Evolutionary conservation across 2,888 invertebrate species (phyloP).

Genomic region (Eudasyphora cyanicolor): DNA sequence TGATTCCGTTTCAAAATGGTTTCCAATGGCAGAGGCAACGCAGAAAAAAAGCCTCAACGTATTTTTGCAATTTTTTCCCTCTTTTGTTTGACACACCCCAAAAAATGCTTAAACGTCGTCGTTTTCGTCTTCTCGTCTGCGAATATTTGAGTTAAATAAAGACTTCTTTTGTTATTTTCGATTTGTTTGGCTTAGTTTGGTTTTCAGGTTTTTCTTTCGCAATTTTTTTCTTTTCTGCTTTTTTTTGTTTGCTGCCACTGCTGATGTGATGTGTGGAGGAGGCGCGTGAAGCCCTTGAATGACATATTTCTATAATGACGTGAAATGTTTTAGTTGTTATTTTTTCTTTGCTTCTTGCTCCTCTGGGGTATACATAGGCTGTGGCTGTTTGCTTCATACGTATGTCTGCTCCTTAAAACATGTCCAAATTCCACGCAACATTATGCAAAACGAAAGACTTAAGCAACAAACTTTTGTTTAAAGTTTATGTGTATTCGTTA

Average conservation of each 20-base stretch:
- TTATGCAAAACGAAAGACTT: conserved; percentile 15
- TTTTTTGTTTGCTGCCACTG: too few species aligned
- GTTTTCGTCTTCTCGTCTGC: conserved; percentile 18
- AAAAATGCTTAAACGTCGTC: conserved; percentile 28
- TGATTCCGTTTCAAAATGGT: conserved; percentile 9
- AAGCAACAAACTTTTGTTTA: conserved; percentile 38
- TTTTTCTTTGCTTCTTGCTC: too few species aligned
- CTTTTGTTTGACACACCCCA: conserved; percentile 29
- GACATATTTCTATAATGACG: conserved; percentile 66
- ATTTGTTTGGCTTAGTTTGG: conserved; percentile 27
- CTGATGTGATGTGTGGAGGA: conserved; percentile 52
- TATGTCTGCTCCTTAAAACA: background rate
- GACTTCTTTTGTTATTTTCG: conserved; percentile 16
- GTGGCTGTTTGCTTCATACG: background rate
- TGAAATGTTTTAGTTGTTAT: conserved; percentile 34
- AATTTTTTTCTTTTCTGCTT: too few species aligned
- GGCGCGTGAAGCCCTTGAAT: conserved; percentile 66
- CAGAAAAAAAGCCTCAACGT: background rate
- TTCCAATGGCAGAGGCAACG: conserved; percentile 1
- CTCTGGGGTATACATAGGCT: conserved; percentile 1
- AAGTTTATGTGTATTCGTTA: background rate
- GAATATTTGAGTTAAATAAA: background rate
- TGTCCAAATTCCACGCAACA: background rate
- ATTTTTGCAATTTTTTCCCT: conserved; percentile 28
- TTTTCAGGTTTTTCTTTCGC: conserved; percentile 22